A percentile compares a stretch with the other conserved stretches of the same genome.
Evolutionary conservation across 37 sponge, comb jelly and placozoan genomes (phyloP).

Genomic region (Cladorhizidae sp.): DNA sequence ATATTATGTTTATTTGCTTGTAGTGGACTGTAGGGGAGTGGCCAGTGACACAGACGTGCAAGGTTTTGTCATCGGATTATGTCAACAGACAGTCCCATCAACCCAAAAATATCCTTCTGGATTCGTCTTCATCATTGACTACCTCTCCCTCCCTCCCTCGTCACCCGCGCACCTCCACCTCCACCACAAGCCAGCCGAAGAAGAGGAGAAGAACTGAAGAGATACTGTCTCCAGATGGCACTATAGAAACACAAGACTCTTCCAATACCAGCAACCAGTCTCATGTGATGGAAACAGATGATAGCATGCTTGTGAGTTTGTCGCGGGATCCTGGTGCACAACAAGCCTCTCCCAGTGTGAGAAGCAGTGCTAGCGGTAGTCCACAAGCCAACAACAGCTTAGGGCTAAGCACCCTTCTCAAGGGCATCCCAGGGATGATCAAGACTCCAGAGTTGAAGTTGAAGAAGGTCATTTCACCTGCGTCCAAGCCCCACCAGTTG

Average conservation of each 20-base stretch:
- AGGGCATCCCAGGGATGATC: not conserved
- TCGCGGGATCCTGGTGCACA: too few species aligned
- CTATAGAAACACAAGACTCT: too few species aligned
- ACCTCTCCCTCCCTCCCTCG: not conserved
- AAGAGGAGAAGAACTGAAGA: not conserved
- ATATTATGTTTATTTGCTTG: not conserved
- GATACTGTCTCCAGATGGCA: not conserved
- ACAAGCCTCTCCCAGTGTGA: too few species aligned
- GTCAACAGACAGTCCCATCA: not conserved
- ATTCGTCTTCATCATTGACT: not conserved
- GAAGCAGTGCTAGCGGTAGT: too few species aligned
- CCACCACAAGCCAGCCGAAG: too few species aligned
- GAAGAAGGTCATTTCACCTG: not conserved
- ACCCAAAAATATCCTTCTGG: not conserved
- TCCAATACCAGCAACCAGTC: too few species aligned
- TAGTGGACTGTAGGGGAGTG: slow-evolving; percentile 82
- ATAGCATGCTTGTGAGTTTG: too few species aligned
- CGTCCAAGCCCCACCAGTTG: not conserved
- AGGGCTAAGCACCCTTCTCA: not conserved
- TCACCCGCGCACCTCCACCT: not conserved
- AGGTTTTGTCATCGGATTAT: not conserved
- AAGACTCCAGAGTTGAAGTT: slow-evolving; percentile 12
- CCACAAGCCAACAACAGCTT: too few species aligned
- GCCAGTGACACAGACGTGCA: slow-evolving; percentile 31
- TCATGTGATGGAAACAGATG: too few species aligned